Evolutionary conservation across 2,797 vertebrate genomes (phyloP).

Genomic region (Pteronotus mesoamericanus): DNA sequence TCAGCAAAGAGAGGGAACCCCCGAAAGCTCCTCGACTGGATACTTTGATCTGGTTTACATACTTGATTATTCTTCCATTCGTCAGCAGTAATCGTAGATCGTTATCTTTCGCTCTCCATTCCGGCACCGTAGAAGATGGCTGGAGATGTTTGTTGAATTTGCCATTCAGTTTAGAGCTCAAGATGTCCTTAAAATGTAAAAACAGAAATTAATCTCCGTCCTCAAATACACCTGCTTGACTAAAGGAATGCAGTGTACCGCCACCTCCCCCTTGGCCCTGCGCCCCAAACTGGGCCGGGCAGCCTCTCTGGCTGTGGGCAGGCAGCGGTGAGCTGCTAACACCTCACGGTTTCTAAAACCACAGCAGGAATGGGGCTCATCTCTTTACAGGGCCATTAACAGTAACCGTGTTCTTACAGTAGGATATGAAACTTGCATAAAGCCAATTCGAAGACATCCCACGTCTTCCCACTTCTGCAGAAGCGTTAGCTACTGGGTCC

Average conservation of each 20-base stretch:
- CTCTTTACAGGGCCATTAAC: neutral
- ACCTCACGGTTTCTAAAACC: neutral
- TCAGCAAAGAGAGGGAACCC: neutral
- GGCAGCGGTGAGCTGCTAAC: neutral
- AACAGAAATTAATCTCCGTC: neutral
- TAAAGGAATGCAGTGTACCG: neutral
- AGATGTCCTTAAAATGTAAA: conserved; percentile 85
- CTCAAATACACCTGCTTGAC: neutral
- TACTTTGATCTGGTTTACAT: conserved; percentile 39
- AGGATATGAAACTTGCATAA: neutral
- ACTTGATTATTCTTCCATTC: conserved; percentile 97
- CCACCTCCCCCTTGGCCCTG: too few species aligned
- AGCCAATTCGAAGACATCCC: neutral
- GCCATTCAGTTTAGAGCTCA: conserved; percentile 88
- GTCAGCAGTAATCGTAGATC: conserved; percentile 93
- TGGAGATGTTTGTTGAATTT: conserved; percentile 96
- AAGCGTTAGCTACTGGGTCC: neutral
- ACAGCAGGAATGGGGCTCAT: neutral
- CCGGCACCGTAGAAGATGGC: conserved; percentile 91
- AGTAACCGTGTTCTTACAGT: neutral
- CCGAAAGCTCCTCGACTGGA: neutral
- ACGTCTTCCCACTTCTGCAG: neutral
- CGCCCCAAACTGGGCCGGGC: neutral
- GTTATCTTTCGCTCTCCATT: conserved; percentile 88
- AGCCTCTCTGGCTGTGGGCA: neutral